Percentiles rank a stretch among this genome's conserved stretches.
Evolutionary conservation across 2,888 invertebrate species (phyloP).

Genomic region (Parnassius smintheus): DNA sequence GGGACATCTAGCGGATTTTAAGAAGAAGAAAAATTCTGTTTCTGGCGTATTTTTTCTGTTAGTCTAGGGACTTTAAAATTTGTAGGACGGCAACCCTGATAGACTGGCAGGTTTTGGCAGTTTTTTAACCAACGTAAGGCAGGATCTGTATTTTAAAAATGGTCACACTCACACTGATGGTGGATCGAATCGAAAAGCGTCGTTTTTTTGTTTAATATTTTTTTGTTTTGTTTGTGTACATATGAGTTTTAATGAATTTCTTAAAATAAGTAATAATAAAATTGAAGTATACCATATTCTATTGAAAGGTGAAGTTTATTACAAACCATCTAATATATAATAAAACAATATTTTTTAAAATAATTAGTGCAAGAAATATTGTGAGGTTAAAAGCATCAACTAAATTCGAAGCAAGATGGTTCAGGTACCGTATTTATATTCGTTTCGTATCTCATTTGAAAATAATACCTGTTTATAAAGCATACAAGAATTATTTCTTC

Average conservation of each 20-base stretch:
- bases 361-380: constrained; percentile 17
- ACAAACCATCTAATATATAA: background rate
- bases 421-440: constrained; percentile 47
- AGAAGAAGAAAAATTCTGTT: no score
- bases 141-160: no score
- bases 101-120: no score
- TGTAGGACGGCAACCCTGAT: no score
- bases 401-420: constrained; percentile 58
- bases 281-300: constrained; percentile 3
- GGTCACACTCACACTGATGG: background rate
- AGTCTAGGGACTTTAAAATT: no score
- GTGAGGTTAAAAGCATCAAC: constrained; percentile 16
- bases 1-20: no score
- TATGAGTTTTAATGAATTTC: constrained; percentile 21
- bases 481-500: no score
- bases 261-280: constrained; percentile 21
- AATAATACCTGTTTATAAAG: no score
- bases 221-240: constrained; percentile 30
- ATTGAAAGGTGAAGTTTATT: background rate
- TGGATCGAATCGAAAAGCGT: constrained; percentile 28
- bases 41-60: no score
- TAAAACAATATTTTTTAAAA: constrained; percentile 3
- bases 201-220: constrained; percentile 27
- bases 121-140: no score
- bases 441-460: no score